Percentiles rank a stretch among this genome's conserved stretches.
Conservation (phyloP, 2,113 vertebrate species). For the Aepyceros melampus region DNA sequence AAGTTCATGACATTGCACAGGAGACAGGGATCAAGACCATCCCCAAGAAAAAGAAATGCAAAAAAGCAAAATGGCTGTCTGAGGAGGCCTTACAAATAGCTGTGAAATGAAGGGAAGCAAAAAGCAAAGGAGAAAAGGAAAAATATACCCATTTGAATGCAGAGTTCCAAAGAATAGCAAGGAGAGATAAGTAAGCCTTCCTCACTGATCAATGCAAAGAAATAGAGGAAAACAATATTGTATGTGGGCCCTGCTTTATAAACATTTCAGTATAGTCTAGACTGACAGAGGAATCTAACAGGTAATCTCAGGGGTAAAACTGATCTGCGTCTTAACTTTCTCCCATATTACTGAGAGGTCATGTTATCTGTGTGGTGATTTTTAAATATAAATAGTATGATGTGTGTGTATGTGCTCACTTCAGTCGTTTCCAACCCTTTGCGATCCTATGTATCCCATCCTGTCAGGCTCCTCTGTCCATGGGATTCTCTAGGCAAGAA, state of each 20-base stretch:
- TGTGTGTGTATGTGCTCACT: background rate
- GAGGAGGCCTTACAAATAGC: no score
- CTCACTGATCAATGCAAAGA: background rate
- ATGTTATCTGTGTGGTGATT: background rate
- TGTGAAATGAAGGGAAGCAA: no score
- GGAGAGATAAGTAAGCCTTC: no score
- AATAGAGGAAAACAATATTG: conserved; percentile 26
- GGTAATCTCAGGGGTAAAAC: background rate
- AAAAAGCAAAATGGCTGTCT: no score
- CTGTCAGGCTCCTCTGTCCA: background rate
- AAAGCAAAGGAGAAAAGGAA: no score
- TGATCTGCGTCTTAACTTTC: background rate
- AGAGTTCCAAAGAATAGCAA: no score
- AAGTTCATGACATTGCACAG: no score
- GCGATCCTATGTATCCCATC: background rate
- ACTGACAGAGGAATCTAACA: background rate
- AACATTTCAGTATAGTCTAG: background rate
- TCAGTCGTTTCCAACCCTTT: background rate
- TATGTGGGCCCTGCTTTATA: conserved; percentile 1
- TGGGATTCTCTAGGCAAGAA: background rate
- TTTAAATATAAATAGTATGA: background rate
- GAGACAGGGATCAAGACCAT: no score
- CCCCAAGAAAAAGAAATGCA: no score
- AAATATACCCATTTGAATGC: no score
- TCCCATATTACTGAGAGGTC: background rate